Percentiles rank a stretch among this genome's conserved stretches.
Conservation (phyloP, 2,113 vertebrate genomes). For the Phylloscopus trochilus region DNA sequence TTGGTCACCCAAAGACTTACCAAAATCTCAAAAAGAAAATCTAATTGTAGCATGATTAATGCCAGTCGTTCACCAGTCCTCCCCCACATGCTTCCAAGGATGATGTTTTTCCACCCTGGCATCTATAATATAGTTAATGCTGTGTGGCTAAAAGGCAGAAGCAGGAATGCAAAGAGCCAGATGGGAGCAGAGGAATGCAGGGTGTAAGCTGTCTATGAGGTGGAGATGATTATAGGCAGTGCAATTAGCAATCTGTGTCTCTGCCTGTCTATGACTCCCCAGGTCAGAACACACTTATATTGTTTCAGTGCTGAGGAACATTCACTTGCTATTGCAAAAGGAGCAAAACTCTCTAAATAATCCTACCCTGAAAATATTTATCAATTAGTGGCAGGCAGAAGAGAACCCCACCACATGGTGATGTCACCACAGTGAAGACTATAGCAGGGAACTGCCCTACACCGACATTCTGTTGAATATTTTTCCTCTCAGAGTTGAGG, state of each 20-base stretch:
- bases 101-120: not conserved
- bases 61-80: not conserved
- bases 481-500: not conserved
- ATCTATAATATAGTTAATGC: not conserved
- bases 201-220: not conserved
- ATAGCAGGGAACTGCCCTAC: not conserved
- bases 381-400: not conserved
- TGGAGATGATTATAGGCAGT: not conserved
- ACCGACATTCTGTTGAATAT: not conserved
- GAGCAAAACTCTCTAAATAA: not conserved
- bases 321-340: not conserved
- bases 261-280: not conserved
- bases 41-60: slow-evolving; percentile 12
- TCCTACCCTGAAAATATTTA: not conserved
- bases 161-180: not conserved
- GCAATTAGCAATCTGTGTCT: slow-evolving; percentile 45
- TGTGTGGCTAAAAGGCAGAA: not conserved
- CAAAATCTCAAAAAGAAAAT: not conserved
- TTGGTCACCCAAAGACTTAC: not conserved
- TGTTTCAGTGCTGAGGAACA: not conserved
- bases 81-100: not conserved
- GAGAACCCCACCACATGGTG: not conserved
- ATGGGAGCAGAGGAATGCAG: not conserved
- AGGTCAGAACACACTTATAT: not conserved
- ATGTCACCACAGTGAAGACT: not conserved